Conservation (phyloP, 2,888 invertebrate genomes). For the Monopis laevigella region DNA sequence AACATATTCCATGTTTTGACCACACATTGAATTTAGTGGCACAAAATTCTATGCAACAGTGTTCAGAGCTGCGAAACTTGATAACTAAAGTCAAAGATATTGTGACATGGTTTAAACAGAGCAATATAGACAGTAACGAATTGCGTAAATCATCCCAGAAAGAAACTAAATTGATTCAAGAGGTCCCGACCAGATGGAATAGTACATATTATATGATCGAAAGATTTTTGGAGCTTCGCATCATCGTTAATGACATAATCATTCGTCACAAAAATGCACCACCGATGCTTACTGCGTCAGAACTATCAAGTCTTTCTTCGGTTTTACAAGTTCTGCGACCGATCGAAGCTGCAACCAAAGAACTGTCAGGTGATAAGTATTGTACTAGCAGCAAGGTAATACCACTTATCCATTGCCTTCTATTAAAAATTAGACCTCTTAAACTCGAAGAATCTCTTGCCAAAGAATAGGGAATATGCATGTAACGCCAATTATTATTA, state of each 20-base stretch:
- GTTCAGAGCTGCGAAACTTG: constrained; percentile 19
- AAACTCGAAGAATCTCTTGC: too few species aligned
- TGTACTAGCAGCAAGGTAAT: constrained; percentile 20
- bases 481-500: too few species aligned
- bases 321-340: constrained; percentile 18
- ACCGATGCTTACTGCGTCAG: constrained; percentile 19
- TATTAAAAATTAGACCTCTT: too few species aligned
- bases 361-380: constrained; percentile 20
- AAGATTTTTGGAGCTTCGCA: constrained; percentile 10
- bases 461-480: too few species aligned
- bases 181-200: constrained; percentile 11
- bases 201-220: constrained; percentile 10
- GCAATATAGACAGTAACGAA: constrained; percentile 11
- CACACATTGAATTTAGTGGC: constrained; percentile 32
- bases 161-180: constrained; percentile 14
- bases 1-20: constrained; percentile 30
- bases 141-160: constrained; percentile 6
- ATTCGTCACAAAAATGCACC: constrained; percentile 14
- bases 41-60: constrained; percentile 20
- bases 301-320: constrained; percentile 18
- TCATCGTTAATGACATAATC: constrained; percentile 16
- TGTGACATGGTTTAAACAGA: constrained; percentile 19
- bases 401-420: too few species aligned
- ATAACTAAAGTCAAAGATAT: constrained; percentile 23
- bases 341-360: constrained; percentile 19